Percentiles rank a stretch among this genome's conserved stretches.
Conservation (phyloP, 2,797 vertebrate species). For the Miichthys miiuy region DNA sequence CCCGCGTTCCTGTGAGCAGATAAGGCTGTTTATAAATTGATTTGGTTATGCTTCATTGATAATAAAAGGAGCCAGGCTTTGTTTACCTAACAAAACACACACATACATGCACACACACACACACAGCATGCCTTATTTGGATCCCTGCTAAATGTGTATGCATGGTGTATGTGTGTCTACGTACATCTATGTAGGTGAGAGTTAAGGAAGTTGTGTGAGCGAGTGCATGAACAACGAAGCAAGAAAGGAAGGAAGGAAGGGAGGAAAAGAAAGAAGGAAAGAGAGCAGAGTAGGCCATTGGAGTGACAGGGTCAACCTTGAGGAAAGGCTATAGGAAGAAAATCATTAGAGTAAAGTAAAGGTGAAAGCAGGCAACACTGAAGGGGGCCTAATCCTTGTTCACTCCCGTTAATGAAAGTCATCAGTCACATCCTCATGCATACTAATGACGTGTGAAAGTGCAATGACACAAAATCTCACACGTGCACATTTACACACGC, state of each 20-base stretch:
- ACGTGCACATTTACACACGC: conserved; percentile 21
- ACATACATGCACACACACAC: conserved; percentile 28
- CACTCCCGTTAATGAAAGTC: conserved; percentile 82
- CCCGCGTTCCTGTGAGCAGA: conserved; percentile 74
- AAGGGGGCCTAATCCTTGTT: conserved; percentile 77
- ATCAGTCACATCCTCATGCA: conserved; percentile 80
- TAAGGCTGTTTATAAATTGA: conserved; percentile 87
- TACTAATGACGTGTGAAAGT: conserved; percentile 69
- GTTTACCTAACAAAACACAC: conserved; percentile 79
- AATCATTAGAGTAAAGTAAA: conserved; percentile 79
- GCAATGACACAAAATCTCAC: conserved; percentile 55
- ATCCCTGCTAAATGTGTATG: conserved; percentile 25
- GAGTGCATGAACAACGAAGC: neutral
- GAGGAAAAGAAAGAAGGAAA: neutral
- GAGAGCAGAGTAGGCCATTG: conserved; percentile 6
- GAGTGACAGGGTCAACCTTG: conserved; percentile 81
- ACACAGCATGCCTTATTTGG: conserved; percentile 37
- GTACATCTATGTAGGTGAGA: conserved; percentile 10
- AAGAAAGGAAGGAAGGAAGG: neutral
- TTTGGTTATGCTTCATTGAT: conserved; percentile 85
- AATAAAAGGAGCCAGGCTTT: conserved; percentile 84
- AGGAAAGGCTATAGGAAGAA: conserved; percentile 66
- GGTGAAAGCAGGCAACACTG: conserved; percentile 76
- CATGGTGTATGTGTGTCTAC: neutral
- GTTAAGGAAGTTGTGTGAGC: conserved; percentile 17